These are phyloP conservation scores for Agelastica alni DNA, from an alignment of 2,888 invertebrate genomes.

Conservation along the genomic window DNA sequence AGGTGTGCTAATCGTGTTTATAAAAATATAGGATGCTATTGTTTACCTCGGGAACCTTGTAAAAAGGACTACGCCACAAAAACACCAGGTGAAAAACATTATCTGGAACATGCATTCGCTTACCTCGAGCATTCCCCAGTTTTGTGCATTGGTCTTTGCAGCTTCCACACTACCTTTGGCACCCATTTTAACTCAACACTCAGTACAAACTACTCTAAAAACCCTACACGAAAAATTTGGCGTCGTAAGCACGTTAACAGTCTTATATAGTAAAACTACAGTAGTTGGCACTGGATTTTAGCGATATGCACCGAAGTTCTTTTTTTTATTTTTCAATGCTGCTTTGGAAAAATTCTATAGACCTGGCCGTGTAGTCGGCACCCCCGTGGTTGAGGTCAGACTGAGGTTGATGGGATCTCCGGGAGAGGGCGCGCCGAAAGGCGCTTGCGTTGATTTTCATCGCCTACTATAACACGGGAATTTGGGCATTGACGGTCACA, in stretches of 20 bases:
- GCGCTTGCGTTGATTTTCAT: conserved; percentile 42
- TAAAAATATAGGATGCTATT: too few relatives aligned
- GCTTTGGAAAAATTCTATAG: conserved; percentile 35
- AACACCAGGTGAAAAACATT: not conserved
- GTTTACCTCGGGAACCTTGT: conserved; percentile 4
- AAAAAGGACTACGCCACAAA: conserved; percentile 1
- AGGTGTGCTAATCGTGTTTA: too few relatives aligned
- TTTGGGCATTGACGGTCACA: not conserved
- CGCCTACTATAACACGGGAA: conserved; percentile 35
- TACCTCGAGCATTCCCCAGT: conserved; percentile 82
- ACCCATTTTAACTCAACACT: conserved; percentile 63
- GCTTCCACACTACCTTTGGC: conserved; percentile 83
- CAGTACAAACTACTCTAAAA: conserved; percentile 23
- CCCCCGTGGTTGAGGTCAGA: conserved; percentile 54
- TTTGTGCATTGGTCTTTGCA: conserved; percentile 77
- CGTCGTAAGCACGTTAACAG: conserved; percentile 15
- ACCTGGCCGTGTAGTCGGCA: conserved; percentile 34
- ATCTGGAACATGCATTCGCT: conserved; percentile 43
- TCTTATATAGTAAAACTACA: conserved; percentile 22
- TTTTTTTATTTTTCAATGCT: conserved; percentile 27
- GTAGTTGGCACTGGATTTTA: conserved; percentile 30
- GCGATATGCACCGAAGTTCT: conserved; percentile 28
- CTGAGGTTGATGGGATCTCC: conserved; percentile 51
- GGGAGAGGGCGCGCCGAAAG: conserved; percentile 45
- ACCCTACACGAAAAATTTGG: conserved; percentile 20